Percentiles rank a stretch among this genome's conserved stretches.
Evolutionary conservation across 1,140 invertebrate genomes (phyloP).

Genomic region (Brachystomella parvula): DNA sequence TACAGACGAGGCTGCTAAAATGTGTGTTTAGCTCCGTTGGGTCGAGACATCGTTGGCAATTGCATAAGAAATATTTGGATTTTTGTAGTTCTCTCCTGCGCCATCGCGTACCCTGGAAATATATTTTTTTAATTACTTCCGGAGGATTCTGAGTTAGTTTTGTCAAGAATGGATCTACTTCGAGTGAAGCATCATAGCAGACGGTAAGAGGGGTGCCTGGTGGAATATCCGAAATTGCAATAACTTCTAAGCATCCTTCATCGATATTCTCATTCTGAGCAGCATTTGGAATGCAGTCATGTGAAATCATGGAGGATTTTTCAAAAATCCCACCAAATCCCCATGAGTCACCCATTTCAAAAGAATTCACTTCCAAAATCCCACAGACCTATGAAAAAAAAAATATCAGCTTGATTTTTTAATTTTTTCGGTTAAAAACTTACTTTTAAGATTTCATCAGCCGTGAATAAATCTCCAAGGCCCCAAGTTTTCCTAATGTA

Average conservation of each 20-base stretch:
- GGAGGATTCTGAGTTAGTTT: not conserved
- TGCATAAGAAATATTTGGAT: slow-evolving; percentile 69
- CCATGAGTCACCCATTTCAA: slow-evolving; percentile 31
- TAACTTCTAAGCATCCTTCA: slow-evolving; percentile 50
- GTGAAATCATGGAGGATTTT: slow-evolving; percentile 53
- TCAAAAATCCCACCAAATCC: slow-evolving; percentile 27
- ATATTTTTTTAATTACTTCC: not conserved
- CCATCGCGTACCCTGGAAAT: slow-evolving; percentile 55
- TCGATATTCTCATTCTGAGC: slow-evolving; percentile 50
- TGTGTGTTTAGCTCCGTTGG: slow-evolving; percentile 64
- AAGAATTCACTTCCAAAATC: slow-evolving; percentile 58
- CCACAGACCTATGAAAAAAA: slow-evolving; percentile 51
- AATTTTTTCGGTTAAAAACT: not conserved
- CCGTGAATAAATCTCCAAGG: not conserved
- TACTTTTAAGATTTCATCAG: slow-evolving; percentile 17
- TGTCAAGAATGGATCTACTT: slow-evolving; percentile 43
- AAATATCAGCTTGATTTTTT: not conserved
- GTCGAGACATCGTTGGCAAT: slow-evolving; percentile 61
- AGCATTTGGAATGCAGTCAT: slow-evolving; percentile 73
- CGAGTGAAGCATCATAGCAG: slow-evolving; percentile 65
- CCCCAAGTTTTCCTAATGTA: slow-evolving; percentile 26
- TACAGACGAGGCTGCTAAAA: slow-evolving; percentile 64
- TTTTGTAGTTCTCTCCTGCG: slow-evolving; percentile 59
- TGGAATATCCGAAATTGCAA: slow-evolving; percentile 57
- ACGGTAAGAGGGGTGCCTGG: slow-evolving; percentile 56